phyloP scores from a whole-genome alignment of 2,113 vertebrate species.

The Dermatemys mawii region DNA sequence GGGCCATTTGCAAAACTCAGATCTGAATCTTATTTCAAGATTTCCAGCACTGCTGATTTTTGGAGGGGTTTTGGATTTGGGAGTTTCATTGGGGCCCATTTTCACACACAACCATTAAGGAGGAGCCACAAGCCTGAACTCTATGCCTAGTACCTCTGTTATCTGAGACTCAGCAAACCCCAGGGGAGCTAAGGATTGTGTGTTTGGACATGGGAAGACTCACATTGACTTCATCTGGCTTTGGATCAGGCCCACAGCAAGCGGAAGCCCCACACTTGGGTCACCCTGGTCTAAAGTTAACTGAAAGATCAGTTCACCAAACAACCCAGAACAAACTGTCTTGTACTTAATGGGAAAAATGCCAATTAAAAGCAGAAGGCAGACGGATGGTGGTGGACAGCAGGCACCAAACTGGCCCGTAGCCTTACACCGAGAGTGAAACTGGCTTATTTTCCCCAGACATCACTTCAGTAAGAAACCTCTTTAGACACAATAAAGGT shows the following conservation, averaged over 20 bases:
- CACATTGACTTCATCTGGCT: neutral
- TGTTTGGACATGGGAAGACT: rapidly evolving
- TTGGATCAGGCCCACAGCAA: constrained; percentile 1
- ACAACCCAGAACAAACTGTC: constrained; percentile 24
- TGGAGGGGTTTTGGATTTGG: neutral
- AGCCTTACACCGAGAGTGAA: rapidly evolving
- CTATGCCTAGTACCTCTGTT: rapidly evolving
- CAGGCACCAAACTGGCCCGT: rapidly evolving
- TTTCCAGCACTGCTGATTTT: neutral
- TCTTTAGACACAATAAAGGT: neutral
- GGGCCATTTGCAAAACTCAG: neutral
- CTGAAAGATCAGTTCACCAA: neutral
- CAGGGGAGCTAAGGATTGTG: neutral
- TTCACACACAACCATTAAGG: rapidly evolving
- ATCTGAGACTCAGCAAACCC: rapidly evolving
- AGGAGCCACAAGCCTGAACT: neutral
- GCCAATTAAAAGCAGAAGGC: neutral
- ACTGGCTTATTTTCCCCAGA: neutral
- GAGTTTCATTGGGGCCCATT: neutral
- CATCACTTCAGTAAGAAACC: rapidly evolving
- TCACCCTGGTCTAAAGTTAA: neutral
- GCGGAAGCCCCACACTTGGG: neutral
- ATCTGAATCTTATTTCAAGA: neutral
- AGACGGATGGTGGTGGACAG: neutral
- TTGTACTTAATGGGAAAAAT: neutral